phyloP scores from a whole-genome alignment of 2,888 invertebrate species.

The Agrotis ipsilon region DNA sequence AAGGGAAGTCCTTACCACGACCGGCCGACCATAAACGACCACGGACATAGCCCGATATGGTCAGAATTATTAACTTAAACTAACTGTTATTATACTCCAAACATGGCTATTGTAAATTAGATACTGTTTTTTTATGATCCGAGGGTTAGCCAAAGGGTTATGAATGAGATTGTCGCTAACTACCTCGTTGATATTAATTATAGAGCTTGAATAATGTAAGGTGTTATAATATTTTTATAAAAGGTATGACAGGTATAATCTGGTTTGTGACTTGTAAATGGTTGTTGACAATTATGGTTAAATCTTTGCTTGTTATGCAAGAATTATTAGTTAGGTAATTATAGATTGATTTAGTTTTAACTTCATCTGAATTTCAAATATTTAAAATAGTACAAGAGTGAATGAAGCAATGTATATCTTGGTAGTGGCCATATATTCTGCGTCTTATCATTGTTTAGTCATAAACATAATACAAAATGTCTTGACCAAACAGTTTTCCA shows the following conservation, averaged over 20 bases:
- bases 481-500: background rate
- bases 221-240: conserved; percentile 51
- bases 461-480: no score
- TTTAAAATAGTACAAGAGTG: background rate
- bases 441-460: background rate
- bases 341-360: background rate
- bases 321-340: background rate
- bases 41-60: conserved; percentile 50
- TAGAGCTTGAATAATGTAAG: conserved; percentile 30
- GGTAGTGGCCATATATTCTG: background rate
- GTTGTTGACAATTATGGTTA: conserved; percentile 20
- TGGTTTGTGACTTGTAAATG: conserved; percentile 27
- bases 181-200: conserved; percentile 44
- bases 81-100: conserved; percentile 58
- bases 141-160: conserved; percentile 47
- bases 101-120: conserved; percentile 63
- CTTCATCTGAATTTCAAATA: conserved; percentile 18
- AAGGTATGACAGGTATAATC: conserved; percentile 17
- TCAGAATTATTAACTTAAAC: conserved; percentile 62
- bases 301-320: conserved; percentile 29
- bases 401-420: background rate
- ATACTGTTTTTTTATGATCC: conserved; percentile 49
- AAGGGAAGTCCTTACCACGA: conserved; percentile 58
- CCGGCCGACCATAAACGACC: conserved; percentile 41
- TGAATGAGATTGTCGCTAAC: conserved; percentile 44